phyloP scores from a whole-genome alignment of 2,113 vertebrate genomes.

The Maccullochella peelii region DNA sequence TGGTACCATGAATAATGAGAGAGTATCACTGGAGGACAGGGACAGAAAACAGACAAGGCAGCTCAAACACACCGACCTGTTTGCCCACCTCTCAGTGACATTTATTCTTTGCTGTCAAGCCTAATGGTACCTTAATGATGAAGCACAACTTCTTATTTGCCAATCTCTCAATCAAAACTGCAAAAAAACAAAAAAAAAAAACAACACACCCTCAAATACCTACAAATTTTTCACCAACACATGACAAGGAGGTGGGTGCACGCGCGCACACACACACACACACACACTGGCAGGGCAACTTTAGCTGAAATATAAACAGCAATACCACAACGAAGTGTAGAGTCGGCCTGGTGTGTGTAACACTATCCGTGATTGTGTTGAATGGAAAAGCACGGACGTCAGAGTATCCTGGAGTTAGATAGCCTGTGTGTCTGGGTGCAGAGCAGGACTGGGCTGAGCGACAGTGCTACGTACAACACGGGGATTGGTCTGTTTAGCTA shows the following conservation, averaged over 20 bases:
- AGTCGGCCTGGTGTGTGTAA: conserved; percentile 31
- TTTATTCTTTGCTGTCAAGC: not conserved
- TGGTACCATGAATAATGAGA: conserved; percentile 60
- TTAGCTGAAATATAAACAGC: conserved; percentile 16
- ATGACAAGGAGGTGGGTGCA: not conserved
- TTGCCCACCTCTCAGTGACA: conserved; percentile 3
- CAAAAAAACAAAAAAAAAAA: too few relatives aligned
- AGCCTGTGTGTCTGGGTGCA: conserved; percentile 27
- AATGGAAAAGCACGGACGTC: conserved; percentile 59
- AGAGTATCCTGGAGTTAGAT: conserved; percentile 55
- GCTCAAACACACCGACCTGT: conserved; percentile 8
- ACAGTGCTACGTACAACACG: conserved; percentile 72
- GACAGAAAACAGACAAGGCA: not conserved
- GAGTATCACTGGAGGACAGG: not conserved
- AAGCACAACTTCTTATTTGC: conserved; percentile 1
- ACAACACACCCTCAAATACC: not conserved
- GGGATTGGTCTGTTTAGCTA: conserved; percentile 68
- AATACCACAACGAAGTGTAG: not conserved
- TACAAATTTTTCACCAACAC: not conserved
- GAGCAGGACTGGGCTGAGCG: conserved; percentile 35
- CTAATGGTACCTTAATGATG: not conserved
- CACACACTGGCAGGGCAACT: not conserved
- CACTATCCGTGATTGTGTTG: conserved; percentile 28
- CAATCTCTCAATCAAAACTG: not conserved
- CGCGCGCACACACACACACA: not conserved